Evolutionary conservation across 2,797 vertebrate genomes (phyloP).

Genomic region (Sebastes matsubarae): DNA sequence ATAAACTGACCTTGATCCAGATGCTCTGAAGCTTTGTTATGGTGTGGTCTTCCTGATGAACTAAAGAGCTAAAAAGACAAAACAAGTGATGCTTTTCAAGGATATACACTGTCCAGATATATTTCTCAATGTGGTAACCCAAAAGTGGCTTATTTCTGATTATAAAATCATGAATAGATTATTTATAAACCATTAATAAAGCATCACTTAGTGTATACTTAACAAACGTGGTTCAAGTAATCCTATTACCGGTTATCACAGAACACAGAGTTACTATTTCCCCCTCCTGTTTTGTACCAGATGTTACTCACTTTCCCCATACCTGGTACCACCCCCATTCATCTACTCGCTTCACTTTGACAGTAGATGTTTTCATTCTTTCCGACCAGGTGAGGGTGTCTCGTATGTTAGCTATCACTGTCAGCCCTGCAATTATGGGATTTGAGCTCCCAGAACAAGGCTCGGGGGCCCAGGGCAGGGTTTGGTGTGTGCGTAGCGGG

Average conservation of each 20-base stretch:
- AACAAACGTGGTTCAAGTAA: conserved; percentile 10
- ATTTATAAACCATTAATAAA: background rate
- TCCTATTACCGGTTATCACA: background rate
- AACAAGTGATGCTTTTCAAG: background rate
- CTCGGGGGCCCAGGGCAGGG: conserved; percentile 65
- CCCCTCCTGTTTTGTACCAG: conserved; percentile 14
- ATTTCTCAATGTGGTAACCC: background rate
- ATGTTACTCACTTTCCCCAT: conserved; percentile 56
- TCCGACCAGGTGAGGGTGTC: conserved; percentile 81
- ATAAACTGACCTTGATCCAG: background rate
- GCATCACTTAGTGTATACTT: background rate
- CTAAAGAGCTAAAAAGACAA: background rate
- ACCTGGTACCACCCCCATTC: conserved; percentile 48
- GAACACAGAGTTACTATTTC: conserved; percentile 29
- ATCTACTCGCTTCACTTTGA: conserved; percentile 65
- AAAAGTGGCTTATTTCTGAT: background rate
- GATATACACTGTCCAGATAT: background rate
- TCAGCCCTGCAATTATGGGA: conserved; percentile 86
- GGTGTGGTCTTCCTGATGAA: background rate
- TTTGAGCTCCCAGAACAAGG: conserved; percentile 80
- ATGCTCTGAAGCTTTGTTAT: background rate
- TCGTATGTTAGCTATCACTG: conserved; percentile 82
- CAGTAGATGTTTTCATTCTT: conserved; percentile 87
- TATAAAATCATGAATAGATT: background rate
- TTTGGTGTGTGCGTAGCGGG: conserved; percentile 57